Percentiles rank a stretch among this genome's conserved stretches.
Conservation (phyloP, 2,888 invertebrate genomes). For the Drosophila ustulata region DNA sequence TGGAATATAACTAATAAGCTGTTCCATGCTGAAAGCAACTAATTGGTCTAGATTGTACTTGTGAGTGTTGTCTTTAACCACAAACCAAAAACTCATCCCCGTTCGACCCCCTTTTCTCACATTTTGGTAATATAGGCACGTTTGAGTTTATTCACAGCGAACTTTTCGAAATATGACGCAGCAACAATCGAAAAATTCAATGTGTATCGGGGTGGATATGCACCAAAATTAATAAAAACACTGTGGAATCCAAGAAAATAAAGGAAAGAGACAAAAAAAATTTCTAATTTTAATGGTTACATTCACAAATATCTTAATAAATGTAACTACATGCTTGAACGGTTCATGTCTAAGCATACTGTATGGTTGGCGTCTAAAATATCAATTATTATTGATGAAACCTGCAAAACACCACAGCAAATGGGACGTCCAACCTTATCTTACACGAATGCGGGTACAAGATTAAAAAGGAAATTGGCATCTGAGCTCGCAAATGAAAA, state of each 20-base stretch:
- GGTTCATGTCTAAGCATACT: constrained; percentile 21
- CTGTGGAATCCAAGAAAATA: too few relatives aligned
- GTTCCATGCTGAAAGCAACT: constrained; percentile 14
- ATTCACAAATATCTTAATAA: too few relatives aligned
- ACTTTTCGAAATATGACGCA: constrained; percentile 17
- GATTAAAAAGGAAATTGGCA: constrained; percentile 29
- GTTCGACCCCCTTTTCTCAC: constrained; percentile 20
- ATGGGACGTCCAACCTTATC: constrained; percentile 29
- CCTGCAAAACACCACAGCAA: constrained; percentile 27
- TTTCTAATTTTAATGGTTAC: too few relatives aligned
- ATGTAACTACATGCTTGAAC: constrained; percentile 6
- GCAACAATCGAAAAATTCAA: constrained; percentile 26
- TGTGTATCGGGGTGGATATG: constrained; percentile 27
- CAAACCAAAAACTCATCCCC: constrained; percentile 8
- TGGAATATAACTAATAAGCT: neutral
- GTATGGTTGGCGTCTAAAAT: constrained; percentile 22
- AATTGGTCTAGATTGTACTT: constrained; percentile 7
- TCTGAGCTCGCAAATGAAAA: constrained; percentile 17
- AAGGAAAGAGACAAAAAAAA: too few relatives aligned
- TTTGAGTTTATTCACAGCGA: constrained; percentile 8
- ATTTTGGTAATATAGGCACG: constrained; percentile 17
- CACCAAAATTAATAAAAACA: too few relatives aligned
- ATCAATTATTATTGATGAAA: constrained; percentile 21
- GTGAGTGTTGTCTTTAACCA: constrained; percentile 3
- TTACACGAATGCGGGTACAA: constrained; percentile 21